Evolutionary conservation across 92 coral and sea anemone species (phyloP), one percentile per base, ranked within the genome.

Genomic region (Phenganax marumi): DNA sequence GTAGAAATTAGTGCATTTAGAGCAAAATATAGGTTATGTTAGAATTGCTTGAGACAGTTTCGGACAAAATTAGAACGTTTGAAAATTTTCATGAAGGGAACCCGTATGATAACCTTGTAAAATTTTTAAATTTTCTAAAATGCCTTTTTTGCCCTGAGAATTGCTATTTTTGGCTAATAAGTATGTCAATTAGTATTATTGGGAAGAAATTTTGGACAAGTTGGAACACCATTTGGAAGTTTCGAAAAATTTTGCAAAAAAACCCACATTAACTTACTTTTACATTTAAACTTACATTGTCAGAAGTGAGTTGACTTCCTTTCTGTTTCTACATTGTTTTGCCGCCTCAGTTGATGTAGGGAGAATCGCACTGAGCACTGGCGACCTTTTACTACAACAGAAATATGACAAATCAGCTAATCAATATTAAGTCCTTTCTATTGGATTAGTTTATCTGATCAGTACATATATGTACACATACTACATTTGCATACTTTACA

Each of bases 311-410:
- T 92, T 87, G 10, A 97, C 92, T 50, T 92, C 92, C n/a, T 92
- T 87, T 83, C 98, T 88, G 83, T 91, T 97, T 77, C 90, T 76
- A 76, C 90, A 90, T 92, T 97, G 93, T 24, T 93, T 94, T 47
- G 93, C 80, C 3, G 97, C 89, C 73, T 95, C 98, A 54, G 86
- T 88, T n/a, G 98, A 90, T 50, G 98, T 92, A n/a, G 98, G 98
- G 13, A 95, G 84, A 11, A 95, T 73, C 13, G 98, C 91, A 10
- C 90, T 90, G 39, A 95, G 91, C 22, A 95, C 98, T 33, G 98
- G 98, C 1, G 98, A 95, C 8, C 97, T 88, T 74, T 95, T 97
- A 58, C 98, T 95, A 89, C 13, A 66, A 57, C 10, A 47, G 33
- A 75, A 10, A 8, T 21, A 1, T 8, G 17, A 75, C 16, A 23